phyloP scores from a whole-genome alignment of 1,140 invertebrate genomes.

The Dolichoris vasculosae region DNA sequence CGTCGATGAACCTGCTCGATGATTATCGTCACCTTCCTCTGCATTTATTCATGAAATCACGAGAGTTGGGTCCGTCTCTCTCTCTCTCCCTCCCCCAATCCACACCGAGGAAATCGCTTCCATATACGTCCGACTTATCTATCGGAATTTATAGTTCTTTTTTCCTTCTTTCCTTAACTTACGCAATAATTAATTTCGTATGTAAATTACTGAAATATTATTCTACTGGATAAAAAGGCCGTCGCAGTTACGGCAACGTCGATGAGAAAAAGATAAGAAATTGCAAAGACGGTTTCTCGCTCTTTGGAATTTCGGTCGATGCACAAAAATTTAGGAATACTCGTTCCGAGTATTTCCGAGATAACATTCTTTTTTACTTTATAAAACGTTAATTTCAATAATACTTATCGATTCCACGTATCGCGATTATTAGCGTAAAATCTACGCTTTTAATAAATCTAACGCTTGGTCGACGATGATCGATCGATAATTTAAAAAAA shows the following conservation, averaged over 20 bases:
- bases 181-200: background rate
- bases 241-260: background rate
- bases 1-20: conserved; percentile 38
- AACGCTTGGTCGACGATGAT: too few species aligned
- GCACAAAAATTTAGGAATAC: background rate
- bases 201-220: background rate
- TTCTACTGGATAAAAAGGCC: background rate
- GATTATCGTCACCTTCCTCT: conserved; percentile 32
- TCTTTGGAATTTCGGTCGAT: background rate
- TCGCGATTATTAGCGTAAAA: too few species aligned
- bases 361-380: background rate
- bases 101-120: background rate
- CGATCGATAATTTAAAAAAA: too few species aligned
- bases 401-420: background rate
- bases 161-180: background rate
- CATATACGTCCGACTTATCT: background rate
- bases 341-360: background rate
- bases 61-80: background rate
- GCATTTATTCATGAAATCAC: conserved; percentile 48
- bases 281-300: background rate
- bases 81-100: conserved; percentile 12
- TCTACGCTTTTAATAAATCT: too few species aligned
- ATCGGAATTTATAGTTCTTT: background rate
- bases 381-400: background rate
- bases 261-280: background rate